phyloP scores from a whole-genome alignment of 2,888 invertebrate genomes.

The Drosophila anceps region DNA sequence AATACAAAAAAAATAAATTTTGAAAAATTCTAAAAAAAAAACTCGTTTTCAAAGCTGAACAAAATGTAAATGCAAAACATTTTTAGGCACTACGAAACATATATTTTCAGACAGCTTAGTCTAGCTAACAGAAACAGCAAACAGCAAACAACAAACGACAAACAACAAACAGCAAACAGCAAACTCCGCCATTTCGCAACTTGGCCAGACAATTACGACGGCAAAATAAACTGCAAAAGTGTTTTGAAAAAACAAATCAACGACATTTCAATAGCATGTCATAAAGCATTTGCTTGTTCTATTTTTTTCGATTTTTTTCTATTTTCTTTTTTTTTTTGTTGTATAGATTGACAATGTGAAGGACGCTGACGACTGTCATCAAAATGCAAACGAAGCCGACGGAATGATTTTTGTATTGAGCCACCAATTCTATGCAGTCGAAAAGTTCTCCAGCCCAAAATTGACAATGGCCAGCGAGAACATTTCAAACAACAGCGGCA shows the following conservation, averaged over 20 bases:
- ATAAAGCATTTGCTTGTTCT: constrained; percentile 68
- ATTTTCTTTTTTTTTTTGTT: constrained; percentile 17
- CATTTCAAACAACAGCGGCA: constrained; percentile 25
- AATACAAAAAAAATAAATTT: neutral
- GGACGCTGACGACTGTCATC: constrained; percentile 72
- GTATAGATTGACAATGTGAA: constrained; percentile 35
- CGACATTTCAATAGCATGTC: constrained; percentile 77
- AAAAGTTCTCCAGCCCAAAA: constrained; percentile 55
- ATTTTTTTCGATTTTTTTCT: constrained; percentile 9
- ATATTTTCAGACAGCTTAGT: neutral
- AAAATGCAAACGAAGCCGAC: constrained; percentile 78
- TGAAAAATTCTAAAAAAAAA: neutral
- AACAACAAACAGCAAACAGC: constrained; percentile 9
- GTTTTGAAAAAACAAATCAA: constrained; percentile 69
- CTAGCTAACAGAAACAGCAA: neutral
- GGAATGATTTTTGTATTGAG: constrained; percentile 68
- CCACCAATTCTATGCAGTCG: constrained; percentile 50
- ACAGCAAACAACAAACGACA: neutral
- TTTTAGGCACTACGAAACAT: neutral
- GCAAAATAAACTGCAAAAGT: constrained; percentile 19
- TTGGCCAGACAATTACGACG: constrained; percentile 41
- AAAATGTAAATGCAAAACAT: neutral
- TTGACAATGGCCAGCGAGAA: constrained; percentile 55
- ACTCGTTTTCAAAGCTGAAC: neutral
- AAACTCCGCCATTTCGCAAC: constrained; percentile 17